Percentiles rank a stretch among this genome's conserved stretches.
phyloP scores from a whole-genome alignment of 2,113 vertebrate genomes.

The Chelonoidis abingdonii region DNA sequence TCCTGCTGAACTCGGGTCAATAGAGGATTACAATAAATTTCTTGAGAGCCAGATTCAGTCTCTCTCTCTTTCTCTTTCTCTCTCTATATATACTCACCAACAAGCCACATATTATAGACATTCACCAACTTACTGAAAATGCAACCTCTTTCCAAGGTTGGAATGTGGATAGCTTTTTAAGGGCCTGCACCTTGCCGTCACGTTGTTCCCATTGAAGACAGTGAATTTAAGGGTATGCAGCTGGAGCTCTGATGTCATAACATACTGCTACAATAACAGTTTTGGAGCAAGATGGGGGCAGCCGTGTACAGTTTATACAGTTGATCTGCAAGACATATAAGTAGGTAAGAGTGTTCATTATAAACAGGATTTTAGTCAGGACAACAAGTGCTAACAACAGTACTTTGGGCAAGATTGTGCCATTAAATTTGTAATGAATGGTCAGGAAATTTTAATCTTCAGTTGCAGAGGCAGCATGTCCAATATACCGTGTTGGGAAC shows the following conservation, averaged over 20 bases:
- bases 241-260: fast-evolving
- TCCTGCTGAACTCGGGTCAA: background rate
- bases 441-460: background rate
- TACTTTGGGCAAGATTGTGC: background rate
- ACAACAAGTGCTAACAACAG: background rate
- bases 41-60: background rate
- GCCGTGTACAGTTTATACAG: background rate
- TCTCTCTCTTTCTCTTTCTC: no score
- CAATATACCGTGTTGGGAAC: background rate
- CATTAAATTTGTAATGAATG: background rate
- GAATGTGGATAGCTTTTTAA: background rate
- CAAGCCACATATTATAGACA: background rate
- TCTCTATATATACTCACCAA: background rate
- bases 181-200: fast-evolving
- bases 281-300: background rate
- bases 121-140: background rate
- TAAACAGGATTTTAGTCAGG: background rate
- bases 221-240: background rate
- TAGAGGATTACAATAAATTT: background rate
- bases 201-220: background rate
- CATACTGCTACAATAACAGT: background rate
- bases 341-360: background rate
- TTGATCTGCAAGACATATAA: background rate
- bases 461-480: background rate
- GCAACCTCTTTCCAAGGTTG: background rate